phyloP scores from a whole-genome alignment of 2,888 invertebrate species.

The Neoascia interrupta region DNA sequence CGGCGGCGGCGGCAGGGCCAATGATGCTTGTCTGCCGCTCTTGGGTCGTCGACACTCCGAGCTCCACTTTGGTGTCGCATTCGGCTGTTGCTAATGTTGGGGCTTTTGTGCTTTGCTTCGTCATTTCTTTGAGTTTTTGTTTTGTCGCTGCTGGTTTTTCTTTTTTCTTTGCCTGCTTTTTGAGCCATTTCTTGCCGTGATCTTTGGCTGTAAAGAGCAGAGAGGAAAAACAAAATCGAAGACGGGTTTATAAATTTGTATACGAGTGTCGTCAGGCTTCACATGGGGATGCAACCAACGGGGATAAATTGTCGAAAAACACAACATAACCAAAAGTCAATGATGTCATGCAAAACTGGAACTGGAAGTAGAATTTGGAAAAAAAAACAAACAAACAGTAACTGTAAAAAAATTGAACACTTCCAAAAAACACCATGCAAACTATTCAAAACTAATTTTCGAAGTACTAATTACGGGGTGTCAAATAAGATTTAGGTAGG shows the following conservation, averaged over 20 bases:
- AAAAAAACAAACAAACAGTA: not conserved
- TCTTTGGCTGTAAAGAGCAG: slow-evolving; percentile 51
- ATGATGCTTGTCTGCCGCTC: slow-evolving; percentile 29
- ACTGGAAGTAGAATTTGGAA: not conserved
- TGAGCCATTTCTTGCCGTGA: slow-evolving; percentile 56
- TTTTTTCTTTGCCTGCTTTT: slow-evolving; percentile 56
- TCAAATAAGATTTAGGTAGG: too few relatives aligned
- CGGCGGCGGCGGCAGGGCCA: slow-evolving; percentile 4
- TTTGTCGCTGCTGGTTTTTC: slow-evolving; percentile 44
- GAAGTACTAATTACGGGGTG: slow-evolving; percentile 1
- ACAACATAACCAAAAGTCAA: slow-evolving; percentile 33
- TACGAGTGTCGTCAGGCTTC: too few relatives aligned
- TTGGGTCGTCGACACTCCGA: slow-evolving; percentile 58
- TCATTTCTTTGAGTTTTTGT: slow-evolving; percentile 44
- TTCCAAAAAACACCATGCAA: slow-evolving; percentile 33
- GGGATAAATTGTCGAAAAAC: slow-evolving; percentile 2
- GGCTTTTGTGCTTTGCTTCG: slow-evolving; percentile 5
- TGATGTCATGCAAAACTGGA: slow-evolving; percentile 54
- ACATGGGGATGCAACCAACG: slow-evolving; percentile 41
- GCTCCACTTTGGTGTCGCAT: slow-evolving; percentile 45
- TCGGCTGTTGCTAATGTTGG: slow-evolving; percentile 23
- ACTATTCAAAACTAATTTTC: slow-evolving; percentile 3
- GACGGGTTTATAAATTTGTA: too few relatives aligned
- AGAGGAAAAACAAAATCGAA: slow-evolving; percentile 28
- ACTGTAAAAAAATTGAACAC: too few relatives aligned